A percentile compares a stretch with the other conserved stretches of the same genome.
phyloP scores from a whole-genome alignment of 2,797 vertebrate species.

The Mustela erminea region DNA sequence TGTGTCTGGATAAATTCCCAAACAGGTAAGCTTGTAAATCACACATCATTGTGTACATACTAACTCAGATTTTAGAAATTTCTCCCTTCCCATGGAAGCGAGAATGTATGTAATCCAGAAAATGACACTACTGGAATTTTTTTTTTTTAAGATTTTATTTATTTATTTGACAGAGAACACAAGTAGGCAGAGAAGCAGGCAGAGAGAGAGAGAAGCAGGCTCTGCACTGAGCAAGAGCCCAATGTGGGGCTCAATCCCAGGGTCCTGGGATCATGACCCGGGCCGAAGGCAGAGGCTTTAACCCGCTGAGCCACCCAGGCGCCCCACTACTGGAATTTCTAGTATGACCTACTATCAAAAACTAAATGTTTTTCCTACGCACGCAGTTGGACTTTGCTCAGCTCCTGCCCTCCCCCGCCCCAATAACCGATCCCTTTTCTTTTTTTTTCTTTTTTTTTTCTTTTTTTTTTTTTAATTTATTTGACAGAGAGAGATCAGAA shows the following conservation, averaged over 20 bases:
- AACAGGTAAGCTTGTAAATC: neutral
- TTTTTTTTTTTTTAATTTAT: no score
- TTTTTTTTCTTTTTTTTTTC: no score
- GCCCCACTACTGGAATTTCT: neutral
- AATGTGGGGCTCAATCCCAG: no score
- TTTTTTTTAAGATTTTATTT: no score
- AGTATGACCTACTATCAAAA: neutral
- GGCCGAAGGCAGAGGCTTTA: no score
- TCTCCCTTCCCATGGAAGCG: neutral
- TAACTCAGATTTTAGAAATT: neutral
- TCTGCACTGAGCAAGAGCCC: no score
- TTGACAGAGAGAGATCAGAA: no score
- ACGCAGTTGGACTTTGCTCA: neutral
- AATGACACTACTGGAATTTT: slow-evolving; percentile 24
- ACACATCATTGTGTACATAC: neutral
- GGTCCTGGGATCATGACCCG: no score
- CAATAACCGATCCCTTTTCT: neutral
- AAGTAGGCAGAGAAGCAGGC: no score
- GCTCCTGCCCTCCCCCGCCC: neutral
- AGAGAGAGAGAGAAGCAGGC: no score
- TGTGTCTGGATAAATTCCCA: neutral
- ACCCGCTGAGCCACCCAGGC: no score
- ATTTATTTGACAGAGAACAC: no score
- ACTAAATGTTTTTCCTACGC: neutral
- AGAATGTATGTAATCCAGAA: neutral